These are phyloP conservation scores for Oreochromis grahami DNA, from an alignment of 2,797 vertebrate species.

Conservation along the genomic window DNA sequence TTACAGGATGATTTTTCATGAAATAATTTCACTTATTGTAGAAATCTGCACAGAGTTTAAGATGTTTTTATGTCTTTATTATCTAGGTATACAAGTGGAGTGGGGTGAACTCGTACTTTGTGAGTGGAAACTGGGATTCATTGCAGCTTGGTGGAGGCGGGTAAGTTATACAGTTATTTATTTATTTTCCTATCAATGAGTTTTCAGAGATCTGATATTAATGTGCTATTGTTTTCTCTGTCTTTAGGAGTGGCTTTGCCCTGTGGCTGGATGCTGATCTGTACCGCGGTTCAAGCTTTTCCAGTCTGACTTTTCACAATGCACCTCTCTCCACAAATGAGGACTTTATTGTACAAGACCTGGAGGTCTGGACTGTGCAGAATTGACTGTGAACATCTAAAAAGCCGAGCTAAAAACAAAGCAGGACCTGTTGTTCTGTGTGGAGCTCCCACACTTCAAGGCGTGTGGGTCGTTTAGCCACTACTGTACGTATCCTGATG, in stretches of 20 bases:
- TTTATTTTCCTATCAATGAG: neutral
- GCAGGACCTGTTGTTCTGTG: no score
- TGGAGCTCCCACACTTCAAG: neutral
- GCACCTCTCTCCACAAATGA: no score
- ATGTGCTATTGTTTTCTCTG: neutral
- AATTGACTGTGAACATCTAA: no score
- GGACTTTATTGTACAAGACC: no score
- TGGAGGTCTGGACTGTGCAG: no score
- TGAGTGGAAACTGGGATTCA: conserved; percentile 85
- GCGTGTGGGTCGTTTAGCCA: neutral
- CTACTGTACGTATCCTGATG: neutral
- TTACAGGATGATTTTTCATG: neutral
- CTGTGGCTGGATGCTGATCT: conserved; percentile 93
- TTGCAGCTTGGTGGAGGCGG: conserved; percentile 93
- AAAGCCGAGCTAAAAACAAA: no score
- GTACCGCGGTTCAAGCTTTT: conserved; percentile 71
- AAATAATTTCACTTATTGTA: neutral
- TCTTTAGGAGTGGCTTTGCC: conserved; percentile 83
- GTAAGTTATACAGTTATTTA: conserved; percentile 67
- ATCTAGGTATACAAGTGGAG: conserved; percentile 90
- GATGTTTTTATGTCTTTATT: neutral
- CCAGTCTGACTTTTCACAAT: no score
- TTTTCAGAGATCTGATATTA: neutral
- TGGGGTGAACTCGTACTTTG: conserved; percentile 94
- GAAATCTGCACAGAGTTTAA: neutral